Conservation (phyloP, 2,797 vertebrate genomes). For the Tarsius wallacei region DNA sequence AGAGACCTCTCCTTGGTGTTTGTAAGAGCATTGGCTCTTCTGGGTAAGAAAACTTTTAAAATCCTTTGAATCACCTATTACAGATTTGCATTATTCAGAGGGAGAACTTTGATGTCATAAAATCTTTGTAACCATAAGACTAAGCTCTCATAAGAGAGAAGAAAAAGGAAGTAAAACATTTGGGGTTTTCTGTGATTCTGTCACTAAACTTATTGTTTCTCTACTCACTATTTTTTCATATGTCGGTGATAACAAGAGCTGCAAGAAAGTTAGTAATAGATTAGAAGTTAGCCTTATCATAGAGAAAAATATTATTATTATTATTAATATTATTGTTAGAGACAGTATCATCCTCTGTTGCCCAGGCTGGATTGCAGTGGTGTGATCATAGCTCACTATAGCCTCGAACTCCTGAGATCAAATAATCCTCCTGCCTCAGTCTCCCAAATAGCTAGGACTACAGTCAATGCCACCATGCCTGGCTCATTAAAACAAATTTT, state of each 20-base stretch:
- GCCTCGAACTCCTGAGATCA: too few species aligned
- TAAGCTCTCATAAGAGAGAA: background rate
- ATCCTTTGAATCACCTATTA: conserved; percentile 15
- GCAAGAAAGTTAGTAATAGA: background rate
- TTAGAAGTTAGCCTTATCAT: background rate
- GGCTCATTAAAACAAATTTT: too few species aligned
- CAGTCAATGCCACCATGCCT: too few species aligned
- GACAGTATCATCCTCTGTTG: too few species aligned
- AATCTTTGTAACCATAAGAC: background rate
- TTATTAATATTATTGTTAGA: too few species aligned
- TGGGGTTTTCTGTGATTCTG: background rate
- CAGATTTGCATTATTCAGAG: conserved; percentile 50
- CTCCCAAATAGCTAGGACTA: too few species aligned
- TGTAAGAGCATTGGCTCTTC: conserved; percentile 99
- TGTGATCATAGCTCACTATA: too few species aligned
- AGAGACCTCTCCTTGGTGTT: conserved; percentile 97
- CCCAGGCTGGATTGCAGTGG: too few species aligned
- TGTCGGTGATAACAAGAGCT: background rate
- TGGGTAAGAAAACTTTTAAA: conserved; percentile 93
- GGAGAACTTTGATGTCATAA: conserved; percentile 2
- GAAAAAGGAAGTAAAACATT: background rate
- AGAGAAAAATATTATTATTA: background rate
- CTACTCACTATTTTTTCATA: background rate
- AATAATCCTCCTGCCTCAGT: too few species aligned
- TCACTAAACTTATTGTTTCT: background rate